Percentiles rank a stretch among this genome's conserved stretches.
phyloP scores from a whole-genome alignment of 2,888 invertebrate genomes.

The Scaptomyza flava region DNA sequence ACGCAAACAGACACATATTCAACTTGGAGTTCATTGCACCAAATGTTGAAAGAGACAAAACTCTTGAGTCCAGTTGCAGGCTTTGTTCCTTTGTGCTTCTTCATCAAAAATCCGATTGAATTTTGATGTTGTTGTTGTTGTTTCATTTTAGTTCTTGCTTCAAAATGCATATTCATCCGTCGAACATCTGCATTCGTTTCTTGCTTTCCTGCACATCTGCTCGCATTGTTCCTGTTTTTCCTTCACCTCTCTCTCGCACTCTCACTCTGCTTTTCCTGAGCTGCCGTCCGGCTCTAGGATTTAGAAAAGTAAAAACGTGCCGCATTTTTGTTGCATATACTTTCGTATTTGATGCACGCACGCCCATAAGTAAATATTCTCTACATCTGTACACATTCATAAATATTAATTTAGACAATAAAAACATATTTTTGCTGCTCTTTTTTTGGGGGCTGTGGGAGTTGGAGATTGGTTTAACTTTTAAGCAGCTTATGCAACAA shows the following conservation, averaged over 20 bases:
- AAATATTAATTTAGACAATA: conserved; percentile 9
- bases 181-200: conserved; percentile 69
- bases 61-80: conserved; percentile 61
- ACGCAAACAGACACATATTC: conserved; percentile 1
- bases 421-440: conserved; percentile 36
- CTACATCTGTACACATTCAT: conserved; percentile 15
- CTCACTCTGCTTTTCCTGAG: conserved; percentile 16
- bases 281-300: conserved; percentile 41
- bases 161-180: conserved; percentile 66
- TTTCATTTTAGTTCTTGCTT: conserved; percentile 65
- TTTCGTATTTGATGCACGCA: conserved; percentile 26
- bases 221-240: conserved; percentile 63
- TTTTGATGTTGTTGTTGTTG: conserved; percentile 71
- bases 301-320: conserved; percentile 62
- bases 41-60: conserved; percentile 38
- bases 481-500: conserved; percentile 65
- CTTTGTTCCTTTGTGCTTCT: conserved; percentile 6
- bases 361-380: conserved; percentile 14
- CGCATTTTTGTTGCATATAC: conserved; percentile 45
- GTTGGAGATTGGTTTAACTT: conserved; percentile 20
- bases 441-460: background rate
- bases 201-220: conserved; percentile 70
- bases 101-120: conserved; percentile 72
- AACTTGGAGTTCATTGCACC: conserved; percentile 64
- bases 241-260: conserved; percentile 21